These are phyloP conservation scores for Lycophotia porphyrea DNA, from an alignment of 2,888 invertebrate species.

Conservation along the genomic window DNA sequence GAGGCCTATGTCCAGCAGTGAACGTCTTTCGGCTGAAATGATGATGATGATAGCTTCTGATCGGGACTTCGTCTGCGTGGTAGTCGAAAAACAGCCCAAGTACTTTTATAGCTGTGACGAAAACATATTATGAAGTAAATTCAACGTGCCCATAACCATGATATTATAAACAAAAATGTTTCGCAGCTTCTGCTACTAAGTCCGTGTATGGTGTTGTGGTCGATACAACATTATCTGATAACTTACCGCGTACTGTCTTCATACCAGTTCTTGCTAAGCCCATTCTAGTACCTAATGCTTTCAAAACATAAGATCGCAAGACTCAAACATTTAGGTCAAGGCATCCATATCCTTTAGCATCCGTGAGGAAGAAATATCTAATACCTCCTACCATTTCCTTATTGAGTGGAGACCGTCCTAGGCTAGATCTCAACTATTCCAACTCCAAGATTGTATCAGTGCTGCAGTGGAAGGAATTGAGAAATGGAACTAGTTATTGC, in stretches of 20 bases:
- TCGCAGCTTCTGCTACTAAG: background rate
- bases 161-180: background rate
- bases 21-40: no score
- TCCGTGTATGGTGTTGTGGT: slow-evolving; percentile 32
- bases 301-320: slow-evolving; percentile 63
- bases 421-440: slow-evolving; percentile 58
- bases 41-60: background rate
- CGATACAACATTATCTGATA: slow-evolving; percentile 36
- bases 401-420: slow-evolving; percentile 65
- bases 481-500: slow-evolving; percentile 77
- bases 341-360: slow-evolving; percentile 62
- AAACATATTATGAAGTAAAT: background rate
- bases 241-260: slow-evolving; percentile 36
- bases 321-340: slow-evolving; percentile 65
- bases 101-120: background rate
- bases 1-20: no score
- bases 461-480: slow-evolving; percentile 70
- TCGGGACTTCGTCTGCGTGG: background rate
- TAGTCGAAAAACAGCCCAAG: background rate
- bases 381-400: slow-evolving; percentile 70
- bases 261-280: slow-evolving; percentile 55
- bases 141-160: background rate
- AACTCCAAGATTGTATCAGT: slow-evolving; percentile 70
- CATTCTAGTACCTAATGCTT: slow-evolving; percentile 54
- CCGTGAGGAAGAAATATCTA: slow-evolving; percentile 63